Conservation (phyloP, 1,140 invertebrate species). For the Brachionus manjavacas region DNA sequence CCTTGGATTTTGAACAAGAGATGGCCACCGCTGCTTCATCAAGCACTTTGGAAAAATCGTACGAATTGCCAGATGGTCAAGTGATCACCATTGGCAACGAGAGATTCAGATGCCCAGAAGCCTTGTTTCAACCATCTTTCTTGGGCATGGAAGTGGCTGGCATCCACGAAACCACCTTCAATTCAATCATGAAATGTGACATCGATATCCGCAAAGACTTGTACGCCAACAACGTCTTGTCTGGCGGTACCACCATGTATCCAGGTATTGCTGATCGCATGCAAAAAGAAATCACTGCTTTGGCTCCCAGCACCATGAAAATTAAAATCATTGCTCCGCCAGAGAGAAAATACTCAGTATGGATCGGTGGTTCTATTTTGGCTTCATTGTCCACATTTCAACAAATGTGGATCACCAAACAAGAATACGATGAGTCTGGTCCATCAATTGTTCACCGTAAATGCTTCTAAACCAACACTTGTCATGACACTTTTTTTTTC, state of each 20-base stretch:
- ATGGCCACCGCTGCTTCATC: slow-evolving; percentile 77
- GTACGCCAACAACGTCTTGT: slow-evolving; percentile 86
- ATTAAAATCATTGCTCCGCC: slow-evolving; percentile 80
- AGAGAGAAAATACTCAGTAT: slow-evolving; percentile 82
- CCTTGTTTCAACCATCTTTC: slow-evolving; percentile 91
- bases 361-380: slow-evolving; percentile 57
- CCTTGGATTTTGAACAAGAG: slow-evolving; percentile 75
- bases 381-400: slow-evolving; percentile 62
- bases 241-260: slow-evolving; percentile 94
- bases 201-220: slow-evolving; percentile 83
- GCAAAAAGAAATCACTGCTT: slow-evolving; percentile 71
- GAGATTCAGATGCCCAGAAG: slow-evolving; percentile 73
- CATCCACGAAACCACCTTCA: slow-evolving; percentile 90
- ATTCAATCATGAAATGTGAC: slow-evolving; percentile 70
- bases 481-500: not conserved
- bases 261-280: slow-evolving; percentile 78
- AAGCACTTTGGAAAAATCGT: slow-evolving; percentile 54
- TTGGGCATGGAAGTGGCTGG: slow-evolving; percentile 86
- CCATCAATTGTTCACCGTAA: slow-evolving; percentile 60
- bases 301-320: slow-evolving; percentile 72
- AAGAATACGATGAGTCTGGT: not conserved
- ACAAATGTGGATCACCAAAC: slow-evolving; percentile 60
- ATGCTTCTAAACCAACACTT: slow-evolving; percentile 27
- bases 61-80: slow-evolving; percentile 59
- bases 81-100: slow-evolving; percentile 54